A percentile compares a stretch with the other conserved stretches of the same genome.
Evolutionary conservation across 2,797 vertebrate genomes (phyloP).

Genomic region (Chromobotia macracanthus): DNA sequence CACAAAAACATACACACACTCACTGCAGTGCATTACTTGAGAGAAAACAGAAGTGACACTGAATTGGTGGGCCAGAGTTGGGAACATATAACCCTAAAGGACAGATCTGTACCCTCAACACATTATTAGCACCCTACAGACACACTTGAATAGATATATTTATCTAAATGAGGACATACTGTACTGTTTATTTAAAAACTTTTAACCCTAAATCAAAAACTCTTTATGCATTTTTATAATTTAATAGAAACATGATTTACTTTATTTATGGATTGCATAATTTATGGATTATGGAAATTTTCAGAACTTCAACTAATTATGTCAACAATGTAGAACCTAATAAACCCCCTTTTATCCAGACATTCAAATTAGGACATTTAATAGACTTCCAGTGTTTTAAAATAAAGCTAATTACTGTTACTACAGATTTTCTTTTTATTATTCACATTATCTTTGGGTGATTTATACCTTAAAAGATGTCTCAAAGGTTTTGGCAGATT

Average conservation of each 20-base stretch:
- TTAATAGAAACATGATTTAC: too few species aligned
- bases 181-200: not conserved
- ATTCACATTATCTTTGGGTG: too few species aligned
- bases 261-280: too few species aligned
- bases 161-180: too few species aligned
- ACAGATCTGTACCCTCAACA: conserved; percentile 65
- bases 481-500: too few species aligned
- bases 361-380: conserved; percentile 2
- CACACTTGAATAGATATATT: conserved; percentile 20
- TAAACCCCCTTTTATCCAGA: not conserved
- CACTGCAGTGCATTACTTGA: conserved; percentile 65
- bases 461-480: too few species aligned
- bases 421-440: too few species aligned
- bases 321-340: not conserved
- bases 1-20: conserved; percentile 46
- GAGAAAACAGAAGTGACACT: conserved; percentile 72
- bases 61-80: conserved; percentile 62
- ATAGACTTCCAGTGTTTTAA: not conserved
- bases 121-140: conserved; percentile 44
- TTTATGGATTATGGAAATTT: too few species aligned
- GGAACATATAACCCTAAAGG: conserved; percentile 69
- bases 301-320: too few species aligned
- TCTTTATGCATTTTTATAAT: not conserved
- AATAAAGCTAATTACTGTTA: too few species aligned
- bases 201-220: not conserved